These are phyloP conservation scores for Cyclina sinensis DNA, from an alignment of 1,140 invertebrate species.

Conservation along the genomic window DNA sequence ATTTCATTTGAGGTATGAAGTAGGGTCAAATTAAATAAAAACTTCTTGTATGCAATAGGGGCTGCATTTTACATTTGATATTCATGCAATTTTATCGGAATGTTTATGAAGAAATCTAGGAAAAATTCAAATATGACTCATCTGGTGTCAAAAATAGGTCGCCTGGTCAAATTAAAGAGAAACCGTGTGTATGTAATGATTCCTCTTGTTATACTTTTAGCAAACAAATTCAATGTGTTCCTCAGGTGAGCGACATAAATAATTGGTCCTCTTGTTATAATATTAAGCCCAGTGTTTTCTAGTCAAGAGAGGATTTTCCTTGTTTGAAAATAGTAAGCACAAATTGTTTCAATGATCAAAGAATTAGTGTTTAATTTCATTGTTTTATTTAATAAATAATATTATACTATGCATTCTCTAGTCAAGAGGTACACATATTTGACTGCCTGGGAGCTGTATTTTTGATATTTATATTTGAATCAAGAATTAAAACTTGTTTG, in stretches of 20 bases:
- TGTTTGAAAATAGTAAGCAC: not conserved
- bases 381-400: conserved; percentile 33
- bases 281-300: conserved; percentile 19
- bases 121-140: not conserved
- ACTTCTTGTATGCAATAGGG: too few relatives aligned
- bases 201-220: conserved; percentile 6
- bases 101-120: too few relatives aligned
- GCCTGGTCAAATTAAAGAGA: conserved; percentile 2
- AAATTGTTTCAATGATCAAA: not conserved
- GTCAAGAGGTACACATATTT: conserved; percentile 15
- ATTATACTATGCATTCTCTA: conserved; percentile 8
- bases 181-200: not conserved
- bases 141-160: not conserved
- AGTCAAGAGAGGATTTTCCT: conserved; percentile 2
- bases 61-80: too few relatives aligned
- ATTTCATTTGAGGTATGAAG: too few relatives aligned
- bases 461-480: conserved; percentile 17
- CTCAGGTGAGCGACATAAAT: conserved; percentile 18
- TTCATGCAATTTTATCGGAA: too few relatives aligned
- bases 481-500: conserved; percentile 19
- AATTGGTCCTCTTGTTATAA: conserved; percentile 16
- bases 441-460: not conserved
- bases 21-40: too few relatives aligned
- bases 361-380: not conserved
- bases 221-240: not conserved